Base-by-base conservation (phyloP, 2,888 invertebrate species). In the Tryphoninae sp. region DNA sequence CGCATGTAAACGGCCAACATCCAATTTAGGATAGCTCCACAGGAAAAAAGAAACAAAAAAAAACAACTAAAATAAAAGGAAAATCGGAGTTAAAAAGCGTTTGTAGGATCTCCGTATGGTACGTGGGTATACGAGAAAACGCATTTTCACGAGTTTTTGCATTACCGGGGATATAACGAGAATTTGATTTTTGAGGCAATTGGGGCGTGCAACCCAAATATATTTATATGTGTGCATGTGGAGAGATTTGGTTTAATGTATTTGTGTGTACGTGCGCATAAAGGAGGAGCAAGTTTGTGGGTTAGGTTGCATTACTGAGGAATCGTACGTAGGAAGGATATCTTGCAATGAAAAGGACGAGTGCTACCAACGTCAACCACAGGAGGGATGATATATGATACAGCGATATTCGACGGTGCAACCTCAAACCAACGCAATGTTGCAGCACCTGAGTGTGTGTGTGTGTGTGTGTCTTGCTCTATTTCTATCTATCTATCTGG, bases 1-100 rank as follows among this genome's bases (percentile, higher is more conserved):
- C 51, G 19, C 61, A 72, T 61, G 26, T 33, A 33, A 61, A 72
- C 23, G 26, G 59, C 11, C 68, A 33, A 42, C 22, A 55, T 69
- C 61, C 61, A 72, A 61, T 72, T 72, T 72, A n/a, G 61, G 61
- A 51, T 61, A 71, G 49, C 11, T 26, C 7, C 19, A n/a, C n/a
- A 4, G 2, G 45, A 61, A 49, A 26, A 49, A 59, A 19, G 19
- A 19, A 19, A 19, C 19, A 19, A 19, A 19, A 19, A 19, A 19
- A 19, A 19, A 55, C 13, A 61, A n/a, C 16, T 4, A 1, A n/a
- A 13, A 23, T n/a, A 71, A 59, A 69, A 71, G 33, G 6, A 33
- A 33, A 33, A 33, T 33, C 33, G 33, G 33, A 33, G 33, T 33
- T 33, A 33, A 45, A 45, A 45, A 45, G 11, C 11, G 13, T 45